phyloP scores from a whole-genome alignment of 2,113 vertebrate genomes.

The Penelope pileata region DNA sequence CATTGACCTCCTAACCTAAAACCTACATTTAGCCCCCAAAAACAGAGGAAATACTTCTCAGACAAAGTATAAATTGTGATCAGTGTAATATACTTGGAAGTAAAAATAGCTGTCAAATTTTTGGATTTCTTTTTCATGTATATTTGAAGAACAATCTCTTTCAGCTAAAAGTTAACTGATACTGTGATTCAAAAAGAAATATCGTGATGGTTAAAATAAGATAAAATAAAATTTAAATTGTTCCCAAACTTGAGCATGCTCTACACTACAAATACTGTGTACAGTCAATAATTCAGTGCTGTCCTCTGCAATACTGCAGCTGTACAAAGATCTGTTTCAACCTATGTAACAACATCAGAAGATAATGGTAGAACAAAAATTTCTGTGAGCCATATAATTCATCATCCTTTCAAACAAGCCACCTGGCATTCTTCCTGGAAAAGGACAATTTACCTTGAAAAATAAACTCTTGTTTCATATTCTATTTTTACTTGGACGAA shows the following conservation, averaged over 20 bases:
- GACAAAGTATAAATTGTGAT: not conserved
- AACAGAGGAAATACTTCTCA: not conserved
- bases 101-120: not conserved
- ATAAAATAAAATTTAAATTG: not conserved
- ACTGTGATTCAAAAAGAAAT: not conserved
- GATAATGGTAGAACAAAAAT: not conserved
- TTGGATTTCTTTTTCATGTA: not conserved
- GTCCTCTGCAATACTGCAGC: not conserved
- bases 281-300: not conserved
- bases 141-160: not conserved
- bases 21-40: not conserved
- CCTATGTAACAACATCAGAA: not conserved
- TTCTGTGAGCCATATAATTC: conserved; percentile 19
- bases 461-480: not conserved
- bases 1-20: not conserved
- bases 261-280: not conserved
- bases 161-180: not conserved
- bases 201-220: no score
- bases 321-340: conserved; percentile 36
- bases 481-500: conserved; percentile 10
- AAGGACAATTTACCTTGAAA: conserved; percentile 33
- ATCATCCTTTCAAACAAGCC: conserved; percentile 15
- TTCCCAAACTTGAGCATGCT: not conserved
- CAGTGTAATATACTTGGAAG: not conserved
- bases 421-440: conserved; percentile 16